Conservation (phyloP, 2,888 invertebrate species). For the Ophioninae sp. region DNA sequence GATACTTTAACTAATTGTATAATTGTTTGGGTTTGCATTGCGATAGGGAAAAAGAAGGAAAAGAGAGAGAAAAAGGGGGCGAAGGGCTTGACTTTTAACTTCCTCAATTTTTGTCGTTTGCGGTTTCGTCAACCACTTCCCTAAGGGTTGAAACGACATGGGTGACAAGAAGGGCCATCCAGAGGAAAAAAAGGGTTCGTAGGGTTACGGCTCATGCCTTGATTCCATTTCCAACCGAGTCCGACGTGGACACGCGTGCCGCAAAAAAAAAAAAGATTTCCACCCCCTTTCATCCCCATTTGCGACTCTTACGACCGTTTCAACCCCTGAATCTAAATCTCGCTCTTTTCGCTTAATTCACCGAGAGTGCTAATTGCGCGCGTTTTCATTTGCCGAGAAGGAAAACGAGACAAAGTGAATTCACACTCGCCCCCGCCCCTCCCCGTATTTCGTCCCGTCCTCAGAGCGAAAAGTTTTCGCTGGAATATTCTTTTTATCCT, state of each 20-base stretch:
- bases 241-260: slow-evolving; percentile 56
- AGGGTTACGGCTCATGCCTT: slow-evolving; percentile 59
- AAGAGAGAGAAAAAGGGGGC: slow-evolving; percentile 62
- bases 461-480: neutral
- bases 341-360: slow-evolving; percentile 65
- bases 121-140: slow-evolving; percentile 52
- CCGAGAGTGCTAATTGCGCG: slow-evolving; percentile 74
- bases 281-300: slow-evolving; percentile 11
- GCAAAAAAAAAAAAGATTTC: slow-evolving; percentile 44
- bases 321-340: slow-evolving; percentile 44
- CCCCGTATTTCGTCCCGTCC: slow-evolving; percentile 13
- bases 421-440: slow-evolving; percentile 5
- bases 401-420: slow-evolving; percentile 24
- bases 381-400: slow-evolving; percentile 74
- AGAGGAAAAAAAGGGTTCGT: slow-evolving; percentile 65
- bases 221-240: slow-evolving; percentile 57
- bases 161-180: slow-evolving; percentile 56
- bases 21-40: slow-evolving; percentile 73
- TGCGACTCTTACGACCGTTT: slow-evolving; percentile 42
- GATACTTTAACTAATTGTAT: slow-evolving; percentile 81
- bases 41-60: slow-evolving; percentile 61
- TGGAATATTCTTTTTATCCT: neutral
- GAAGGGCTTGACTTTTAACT: slow-evolving; percentile 39
- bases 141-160: slow-evolving; percentile 44
- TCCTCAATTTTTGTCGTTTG: slow-evolving; percentile 61